Base-by-base conservation (phyloP, 2,888 invertebrate species). In the Sinohyriopsis cumingii region DNA sequence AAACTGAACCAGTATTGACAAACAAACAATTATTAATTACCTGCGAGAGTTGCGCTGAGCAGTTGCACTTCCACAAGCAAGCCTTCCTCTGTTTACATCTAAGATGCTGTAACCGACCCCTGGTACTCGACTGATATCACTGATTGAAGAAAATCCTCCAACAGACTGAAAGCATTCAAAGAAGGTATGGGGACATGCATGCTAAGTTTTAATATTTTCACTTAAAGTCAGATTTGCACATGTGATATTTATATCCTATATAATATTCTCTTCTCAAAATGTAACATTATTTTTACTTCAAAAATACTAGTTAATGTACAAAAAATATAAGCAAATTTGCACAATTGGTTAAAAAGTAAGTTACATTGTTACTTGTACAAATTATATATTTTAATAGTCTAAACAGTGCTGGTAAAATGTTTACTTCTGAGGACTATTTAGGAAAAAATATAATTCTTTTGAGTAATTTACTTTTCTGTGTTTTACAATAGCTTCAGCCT, bases 401-500 rank as follows among this genome's bases (percentile, higher is more conserved):
- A 45, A 45, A 45, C 15, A 45, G 3, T 12, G 4, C 45, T 45
- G 45, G 15, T 45, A 15, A 15, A 45, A 15, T 15, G 12, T 12
- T 45, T 45, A 45, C 45, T 45, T 45, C 15, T 45, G 12, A 45
- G 45, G 45, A 12, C 45, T 45, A 45, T 45, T 45, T 15, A 15
- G 45, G 45, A 15, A 45, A 45, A 45, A 45, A 45, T 45, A 45
- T 45, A 45, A 33, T 9, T 33, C 33, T 33, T 6, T 45, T 45
- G 45, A 45, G 15, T 45, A 45, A 45, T 45, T 73, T 75, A 90
- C 90, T 83, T 87, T 86, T 76, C 90, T 84, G 57, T 87, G 84
- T 74, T 87, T 87, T 20, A 89, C 81, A 63, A 90, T 90, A 60
- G 89, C 89, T 76, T 90, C 88, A 55, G 90, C 90, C 77, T 87